Percentiles rank a stretch among this genome's conserved stretches.
These are phyloP conservation scores for Folsomia manolachei DNA, from an alignment of 2,888 invertebrate species.

Conservation along the genomic window DNA sequence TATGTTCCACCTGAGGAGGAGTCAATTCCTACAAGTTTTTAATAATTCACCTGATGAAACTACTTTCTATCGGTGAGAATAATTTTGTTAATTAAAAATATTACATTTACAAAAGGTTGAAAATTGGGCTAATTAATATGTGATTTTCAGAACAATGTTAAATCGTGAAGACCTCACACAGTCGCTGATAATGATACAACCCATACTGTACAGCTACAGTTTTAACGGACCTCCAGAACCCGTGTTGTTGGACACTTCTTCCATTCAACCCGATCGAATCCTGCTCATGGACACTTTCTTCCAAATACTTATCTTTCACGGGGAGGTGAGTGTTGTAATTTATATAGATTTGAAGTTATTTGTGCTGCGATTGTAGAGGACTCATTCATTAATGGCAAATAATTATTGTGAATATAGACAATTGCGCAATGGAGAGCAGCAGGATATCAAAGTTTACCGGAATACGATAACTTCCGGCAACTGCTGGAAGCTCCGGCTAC, in stretches of 20 bases:
- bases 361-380: no score
- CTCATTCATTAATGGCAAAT: no score
- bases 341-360: no score
- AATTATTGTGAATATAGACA: slow-evolving; percentile 61
- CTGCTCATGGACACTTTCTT: slow-evolving; percentile 99
- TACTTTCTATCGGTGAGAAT: slow-evolving; percentile 87
- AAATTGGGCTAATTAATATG: neutral
- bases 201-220: slow-evolving; percentile 96
- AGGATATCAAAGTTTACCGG: slow-evolving; percentile 94
- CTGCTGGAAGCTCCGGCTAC: slow-evolving; percentile 92
- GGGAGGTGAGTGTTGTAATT: slow-evolving; percentile 68
- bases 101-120: neutral
- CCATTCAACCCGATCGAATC: slow-evolving; percentile 95
- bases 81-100: neutral
- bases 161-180: slow-evolving; percentile 96
- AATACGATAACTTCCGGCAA: slow-evolving; percentile 96
- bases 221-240: slow-evolving; percentile 97
- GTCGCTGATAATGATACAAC: slow-evolving; percentile 99
- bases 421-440: slow-evolving; percentile 95
- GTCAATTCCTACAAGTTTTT: slow-evolving; percentile 98
- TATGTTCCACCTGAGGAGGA: slow-evolving; percentile 97
- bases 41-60: slow-evolving; percentile 99
- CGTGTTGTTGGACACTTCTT: slow-evolving; percentile 93
- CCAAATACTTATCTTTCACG: slow-evolving; percentile 98
- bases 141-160: slow-evolving; percentile 78